Base-by-base conservation (phyloP, 1,140 invertebrate species). In the Drosophila sechellia region DNA sequence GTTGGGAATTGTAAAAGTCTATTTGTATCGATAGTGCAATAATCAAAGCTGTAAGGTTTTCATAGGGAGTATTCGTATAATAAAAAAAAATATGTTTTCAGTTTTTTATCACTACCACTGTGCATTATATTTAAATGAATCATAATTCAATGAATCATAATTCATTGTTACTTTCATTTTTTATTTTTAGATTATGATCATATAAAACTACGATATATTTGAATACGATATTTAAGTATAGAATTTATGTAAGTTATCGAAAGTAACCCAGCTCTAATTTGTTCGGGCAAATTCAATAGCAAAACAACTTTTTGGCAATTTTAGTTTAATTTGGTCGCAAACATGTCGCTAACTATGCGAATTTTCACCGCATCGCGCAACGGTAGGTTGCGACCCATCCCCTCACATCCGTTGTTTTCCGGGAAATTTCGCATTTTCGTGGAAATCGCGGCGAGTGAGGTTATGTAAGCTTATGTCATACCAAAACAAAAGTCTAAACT, bases 381-480 rank as follows among this genome's bases (percentile, higher is more conserved):
- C 84, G 84, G 84, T 89, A 84, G 77, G 84, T 89, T 52, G 4
- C 2, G 12, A 25, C 6, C 17, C 5, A 35, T 12, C 20, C 15
- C 22, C 27, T 25, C 20, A n/a, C 42, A n/a, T 15, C n/a, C 3
- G 0, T 10, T 13, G 40, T 25, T 20, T 20, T 11, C n/a, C 10
- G 25, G 20, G 50, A 70, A n/a, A 1, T 15, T 25, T 17, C 3
- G 45, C 13, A 25, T 46, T 25, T 70, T 31, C 2, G n/a, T 37
- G 37, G 31, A 13, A 61, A 65, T 64, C 45, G 35, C 22, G 52
- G 17, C 34, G 13, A 69, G 61, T 89, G 64, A 77, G 84, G 84
- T 89, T 89, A 89, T 84, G 69, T 89, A 89, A 89, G 60, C 84
- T 89, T 89, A 89, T 89, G 85, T 89, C 84, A 89, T 77, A 84